Conservation (phyloP, 2,113 vertebrate genomes). For the Callopanchax toddi region DNA sequence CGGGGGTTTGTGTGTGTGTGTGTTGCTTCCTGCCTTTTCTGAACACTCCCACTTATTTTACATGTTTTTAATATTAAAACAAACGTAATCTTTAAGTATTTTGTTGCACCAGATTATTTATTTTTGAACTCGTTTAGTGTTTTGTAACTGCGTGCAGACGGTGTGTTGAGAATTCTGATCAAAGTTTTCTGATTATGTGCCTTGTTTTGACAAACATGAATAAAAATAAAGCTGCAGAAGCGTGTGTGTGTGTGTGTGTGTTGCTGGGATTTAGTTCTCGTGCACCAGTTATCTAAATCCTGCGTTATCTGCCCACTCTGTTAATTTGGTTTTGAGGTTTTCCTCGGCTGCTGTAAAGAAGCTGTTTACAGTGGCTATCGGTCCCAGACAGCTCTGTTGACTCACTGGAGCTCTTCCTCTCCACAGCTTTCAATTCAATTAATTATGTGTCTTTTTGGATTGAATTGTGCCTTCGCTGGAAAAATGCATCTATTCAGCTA, state of each 20-base stretch:
- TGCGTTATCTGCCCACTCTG: conserved; percentile 31
- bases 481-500: conserved; percentile 54
- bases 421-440: conserved; percentile 50
- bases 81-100: background rate
- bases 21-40: background rate
- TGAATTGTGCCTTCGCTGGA: conserved; percentile 27
- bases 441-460: conserved; percentile 40
- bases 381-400: conserved; percentile 44
- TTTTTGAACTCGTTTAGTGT: too few relatives aligned
- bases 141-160: too few relatives aligned
- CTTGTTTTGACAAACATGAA: too few relatives aligned
- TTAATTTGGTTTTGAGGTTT: conserved; percentile 22
- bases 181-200: too few relatives aligned
- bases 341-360: conserved; percentile 10
- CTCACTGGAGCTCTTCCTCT: conserved; percentile 30
- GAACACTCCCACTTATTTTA: too few relatives aligned
- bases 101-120: background rate
- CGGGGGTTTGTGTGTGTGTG: too few relatives aligned
- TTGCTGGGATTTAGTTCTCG: background rate
- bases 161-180: too few relatives aligned
- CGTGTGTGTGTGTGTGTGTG: background rate
- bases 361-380: conserved; percentile 32
- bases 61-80: too few relatives aligned
- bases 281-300: conserved; percentile 22
- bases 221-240: background rate